Evolutionary conservation across 2,888 invertebrate genomes (phyloP).

Genomic region (Halocaridina rubra): DNA sequence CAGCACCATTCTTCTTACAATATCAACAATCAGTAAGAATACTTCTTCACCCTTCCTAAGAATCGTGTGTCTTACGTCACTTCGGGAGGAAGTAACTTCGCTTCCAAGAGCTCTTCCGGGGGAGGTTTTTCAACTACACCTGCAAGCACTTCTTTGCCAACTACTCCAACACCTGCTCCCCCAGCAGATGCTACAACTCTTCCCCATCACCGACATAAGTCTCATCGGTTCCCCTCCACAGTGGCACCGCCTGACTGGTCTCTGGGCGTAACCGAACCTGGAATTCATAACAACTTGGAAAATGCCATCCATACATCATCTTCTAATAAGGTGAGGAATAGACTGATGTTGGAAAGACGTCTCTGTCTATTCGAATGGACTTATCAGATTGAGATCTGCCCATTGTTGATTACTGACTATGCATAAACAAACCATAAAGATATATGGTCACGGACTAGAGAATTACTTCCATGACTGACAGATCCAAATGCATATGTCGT

Average conservation of each 20-base stretch:
- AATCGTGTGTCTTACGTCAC: slow-evolving; percentile 37
- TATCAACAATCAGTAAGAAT: no score
- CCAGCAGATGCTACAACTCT: not conserved
- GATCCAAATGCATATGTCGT: no score
- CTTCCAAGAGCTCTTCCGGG: not conserved
- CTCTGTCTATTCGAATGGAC: no score
- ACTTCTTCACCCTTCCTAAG: not conserved
- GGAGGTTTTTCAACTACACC: not conserved
- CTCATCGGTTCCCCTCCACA: not conserved
- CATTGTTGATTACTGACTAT: no score
- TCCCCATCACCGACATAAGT: slow-evolving; percentile 15
- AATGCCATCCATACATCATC: slow-evolving; percentile 4
- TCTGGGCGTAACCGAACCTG: slow-evolving; percentile 28
- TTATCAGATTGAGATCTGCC: no score
- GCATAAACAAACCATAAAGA: no score
- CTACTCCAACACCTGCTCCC: slow-evolving; percentile 3
- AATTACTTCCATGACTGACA: no score
- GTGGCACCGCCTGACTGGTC: not conserved
- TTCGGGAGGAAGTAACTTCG: slow-evolving; percentile 7
- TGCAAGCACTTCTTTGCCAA: not conserved
- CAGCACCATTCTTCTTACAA: no score
- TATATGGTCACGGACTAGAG: no score
- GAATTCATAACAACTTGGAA: slow-evolving; percentile 26
- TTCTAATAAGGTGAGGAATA: not conserved
- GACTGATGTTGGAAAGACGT: no score